Evolutionary conservation across 2,113 vertebrate genomes (phyloP), one percentile per base, ranked within the genome.

Genomic region (Rhabdomys dilectus): DNA sequence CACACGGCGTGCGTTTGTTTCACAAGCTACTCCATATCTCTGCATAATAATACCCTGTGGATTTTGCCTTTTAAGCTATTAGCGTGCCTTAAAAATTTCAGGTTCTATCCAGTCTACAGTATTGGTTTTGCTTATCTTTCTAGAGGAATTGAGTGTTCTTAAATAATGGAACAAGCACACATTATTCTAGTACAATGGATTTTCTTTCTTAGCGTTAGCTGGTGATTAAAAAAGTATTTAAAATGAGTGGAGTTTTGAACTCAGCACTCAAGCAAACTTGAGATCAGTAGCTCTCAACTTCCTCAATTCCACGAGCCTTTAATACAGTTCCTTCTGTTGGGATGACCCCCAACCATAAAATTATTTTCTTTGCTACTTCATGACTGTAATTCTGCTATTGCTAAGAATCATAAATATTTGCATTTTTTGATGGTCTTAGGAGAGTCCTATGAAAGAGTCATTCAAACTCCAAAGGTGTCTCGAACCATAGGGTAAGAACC

Each of bases 161-260:
- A 94, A 95, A 53, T 86, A 94, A 89, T 51, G 72, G 45, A 88
- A 17, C 24, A 96, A 95, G 26, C 39, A 53, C 5, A 2, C 73
- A 91, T 96, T 96, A 84, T 89, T 93, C 62, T 80, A 95, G 21
- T 17, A n/a, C 68, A 89, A 42, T 88, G 72, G 82, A 91, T 91
- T 95, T 91, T 51, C 15, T 87, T 34, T 85, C 82, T 66, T 96
- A 45, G 8, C 21, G 13, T 88, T 26, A 85, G 73, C 76, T 92
- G 29, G 45, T 81, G 84, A 95, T 9, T 68, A 90, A 91, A 84
- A 84, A 95, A 16, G 10, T 80, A 36, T 64, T 87, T 36, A 39
- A 78, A 94, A 26, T n/a, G 68, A 92, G 66, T 26, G 24, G 56
- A 72, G 19, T 89, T 96, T 95, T 88, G 66, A 76, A 73, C 56